Evolutionary conservation across 2,113 vertebrate species (phyloP).

Genomic region (Callionymus lyra): DNA sequence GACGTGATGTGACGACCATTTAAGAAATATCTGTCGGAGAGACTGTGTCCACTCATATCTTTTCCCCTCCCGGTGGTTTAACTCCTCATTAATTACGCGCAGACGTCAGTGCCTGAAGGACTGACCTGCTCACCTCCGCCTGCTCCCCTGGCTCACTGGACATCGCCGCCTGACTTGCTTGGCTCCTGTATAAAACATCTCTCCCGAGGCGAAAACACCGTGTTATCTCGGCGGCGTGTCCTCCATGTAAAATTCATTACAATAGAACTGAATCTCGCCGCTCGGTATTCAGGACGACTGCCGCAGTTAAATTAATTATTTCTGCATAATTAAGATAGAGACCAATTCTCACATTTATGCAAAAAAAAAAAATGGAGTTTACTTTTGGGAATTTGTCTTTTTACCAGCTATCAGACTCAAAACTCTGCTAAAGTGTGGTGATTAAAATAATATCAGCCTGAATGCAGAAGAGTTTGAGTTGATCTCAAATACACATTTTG

Average conservation of each 20-base stretch:
- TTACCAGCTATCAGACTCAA: too few relatives aligned
- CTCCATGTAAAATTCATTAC: background rate
- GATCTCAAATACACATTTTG: conserved; percentile 43
- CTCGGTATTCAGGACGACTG: background rate
- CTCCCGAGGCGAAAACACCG: background rate
- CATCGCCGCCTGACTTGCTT: background rate
- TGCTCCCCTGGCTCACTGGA: background rate
- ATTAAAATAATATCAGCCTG: too few relatives aligned
- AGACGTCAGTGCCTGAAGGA: background rate
- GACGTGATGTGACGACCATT: too few relatives aligned
- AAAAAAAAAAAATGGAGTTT: conserved; percentile 5
- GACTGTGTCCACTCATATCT: too few relatives aligned
- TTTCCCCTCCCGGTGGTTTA: too few relatives aligned
- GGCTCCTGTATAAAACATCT: background rate
- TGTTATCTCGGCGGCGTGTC: background rate
- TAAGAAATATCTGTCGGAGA: too few relatives aligned
- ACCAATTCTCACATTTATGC: conserved; percentile 1
- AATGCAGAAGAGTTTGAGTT: conserved; percentile 2
- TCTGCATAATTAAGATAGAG: conserved; percentile 2
- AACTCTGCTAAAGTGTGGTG: too few relatives aligned
- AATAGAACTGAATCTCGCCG: background rate
- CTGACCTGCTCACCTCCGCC: conserved; percentile 1
- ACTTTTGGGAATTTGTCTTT: background rate
- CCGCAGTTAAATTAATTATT: background rate
- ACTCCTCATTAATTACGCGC: too few relatives aligned